Conservation (phyloP, 2,113 vertebrate genomes). For the Gracilinanus agilis region DNA sequence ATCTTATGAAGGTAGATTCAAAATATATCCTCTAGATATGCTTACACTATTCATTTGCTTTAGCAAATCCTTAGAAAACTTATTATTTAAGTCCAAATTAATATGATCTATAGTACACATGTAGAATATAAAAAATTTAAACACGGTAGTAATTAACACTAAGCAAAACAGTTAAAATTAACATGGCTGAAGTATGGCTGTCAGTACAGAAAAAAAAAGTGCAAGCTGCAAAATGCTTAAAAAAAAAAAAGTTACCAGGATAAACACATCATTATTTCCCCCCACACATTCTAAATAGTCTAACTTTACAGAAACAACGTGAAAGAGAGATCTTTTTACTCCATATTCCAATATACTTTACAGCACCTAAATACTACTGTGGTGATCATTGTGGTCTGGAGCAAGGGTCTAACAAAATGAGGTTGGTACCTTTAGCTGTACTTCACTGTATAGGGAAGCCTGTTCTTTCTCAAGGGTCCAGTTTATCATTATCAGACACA, state of each 20-base stretch:
- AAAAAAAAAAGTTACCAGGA: neutral
- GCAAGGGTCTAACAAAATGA: neutral
- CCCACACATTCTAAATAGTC: neutral
- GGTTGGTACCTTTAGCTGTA: neutral
- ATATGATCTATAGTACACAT: slow-evolving; percentile 13
- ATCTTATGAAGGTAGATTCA: neutral
- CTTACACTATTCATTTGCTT: neutral
- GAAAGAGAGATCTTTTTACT: neutral
- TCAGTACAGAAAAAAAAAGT: neutral
- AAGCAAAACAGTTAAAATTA: slow-evolving; percentile 11
- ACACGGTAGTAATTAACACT: slow-evolving; percentile 46
- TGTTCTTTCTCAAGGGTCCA: slow-evolving; percentile 26
- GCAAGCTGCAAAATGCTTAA: neutral
- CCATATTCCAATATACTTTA: neutral
- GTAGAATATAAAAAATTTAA: neutral
- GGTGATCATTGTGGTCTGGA: neutral
- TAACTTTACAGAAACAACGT: neutral
- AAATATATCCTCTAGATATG: slow-evolving; percentile 17
- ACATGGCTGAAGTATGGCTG: neutral
- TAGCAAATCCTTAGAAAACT: slow-evolving; percentile 37
- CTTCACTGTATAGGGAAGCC: neutral
- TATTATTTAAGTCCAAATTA: neutral
- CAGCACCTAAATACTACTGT: neutral
- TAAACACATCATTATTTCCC: neutral
- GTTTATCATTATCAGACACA: slow-evolving; percentile 5